These are phyloP conservation scores for Drosophila eohydei DNA, from an alignment of 2,888 invertebrate species.

Conservation along the genomic window DNA sequence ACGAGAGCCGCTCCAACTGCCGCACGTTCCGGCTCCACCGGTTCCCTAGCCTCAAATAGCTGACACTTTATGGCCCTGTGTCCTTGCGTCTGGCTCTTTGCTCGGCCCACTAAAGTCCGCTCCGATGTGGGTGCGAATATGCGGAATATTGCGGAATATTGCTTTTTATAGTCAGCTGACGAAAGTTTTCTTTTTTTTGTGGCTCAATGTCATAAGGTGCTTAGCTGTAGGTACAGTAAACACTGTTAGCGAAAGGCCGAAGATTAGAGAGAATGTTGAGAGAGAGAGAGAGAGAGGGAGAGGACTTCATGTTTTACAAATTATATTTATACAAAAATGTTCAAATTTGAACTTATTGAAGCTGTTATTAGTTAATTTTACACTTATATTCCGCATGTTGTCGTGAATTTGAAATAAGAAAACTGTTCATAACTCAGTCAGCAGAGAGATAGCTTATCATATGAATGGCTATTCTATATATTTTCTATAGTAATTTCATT, in stretches of 20 bases:
- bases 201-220: conserved; percentile 23
- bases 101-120: conserved; percentile 1
- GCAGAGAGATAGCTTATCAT: too few relatives aligned
- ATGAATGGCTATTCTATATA: too few relatives aligned
- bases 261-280: neutral
- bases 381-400: too few relatives aligned
- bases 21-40: conserved; percentile 4
- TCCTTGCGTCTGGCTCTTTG: conserved; percentile 61
- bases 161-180: conserved; percentile 52
- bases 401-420: too few relatives aligned
- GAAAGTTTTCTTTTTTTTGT: conserved; percentile 3
- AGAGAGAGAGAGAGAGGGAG: neutral
- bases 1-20: conserved; percentile 9
- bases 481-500: too few relatives aligned
- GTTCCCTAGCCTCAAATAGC: conserved; percentile 41
- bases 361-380: too few relatives aligned
- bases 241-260: conserved; percentile 1
- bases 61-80: conserved; percentile 71
- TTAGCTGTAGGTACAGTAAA: conserved; percentile 41
- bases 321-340: too few relatives aligned
- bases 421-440: too few relatives aligned
- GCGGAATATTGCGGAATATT: conserved; percentile 48
- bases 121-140: conserved; percentile 11
- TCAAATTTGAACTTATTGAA: too few relatives aligned
- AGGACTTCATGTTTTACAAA: too few relatives aligned